These are phyloP conservation scores for Eupithecia tripunctaria DNA, from an alignment of 2,888 invertebrate genomes.

Conservation along the genomic window DNA sequence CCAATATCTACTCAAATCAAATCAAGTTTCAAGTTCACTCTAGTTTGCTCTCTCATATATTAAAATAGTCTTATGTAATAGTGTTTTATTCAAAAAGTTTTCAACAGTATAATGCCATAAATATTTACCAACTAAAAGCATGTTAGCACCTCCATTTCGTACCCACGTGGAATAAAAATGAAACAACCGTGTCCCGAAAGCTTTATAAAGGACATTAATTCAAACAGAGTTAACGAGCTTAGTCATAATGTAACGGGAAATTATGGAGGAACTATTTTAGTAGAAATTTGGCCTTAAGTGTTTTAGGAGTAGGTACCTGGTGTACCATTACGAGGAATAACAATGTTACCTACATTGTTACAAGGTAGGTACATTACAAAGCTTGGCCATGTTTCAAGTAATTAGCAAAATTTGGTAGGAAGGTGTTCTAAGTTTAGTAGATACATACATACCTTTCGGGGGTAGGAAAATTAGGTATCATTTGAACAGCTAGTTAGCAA, in stretches of 20 bases:
- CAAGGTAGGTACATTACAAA: not conserved
- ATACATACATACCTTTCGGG: not conserved
- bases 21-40: too few relatives aligned
- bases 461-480: not conserved
- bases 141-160: slow-evolving; percentile 30
- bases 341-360: not conserved
- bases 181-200: slow-evolving; percentile 52
- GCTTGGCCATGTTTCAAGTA: not conserved
- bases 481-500: not conserved
- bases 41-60: not conserved
- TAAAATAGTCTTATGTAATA: not conserved
- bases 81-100: slow-evolving; percentile 5
- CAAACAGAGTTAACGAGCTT: slow-evolving; percentile 49
- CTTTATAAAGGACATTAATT: slow-evolving; percentile 52
- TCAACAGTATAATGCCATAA: not conserved
- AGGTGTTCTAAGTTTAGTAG: not conserved
- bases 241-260: slow-evolving; percentile 49
- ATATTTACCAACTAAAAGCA: slow-evolving; percentile 15
- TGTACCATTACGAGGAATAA: slow-evolving; percentile 20
- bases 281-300: slow-evolving; percentile 23
- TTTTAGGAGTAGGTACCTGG: slow-evolving; percentile 25
- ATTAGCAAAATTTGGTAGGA: not conserved
- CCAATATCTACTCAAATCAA: not conserved
- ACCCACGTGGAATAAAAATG: slow-evolving; percentile 52
- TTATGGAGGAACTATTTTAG: slow-evolving; percentile 42